These are phyloP conservation scores for Xenops minutus DNA, from an alignment of 2,797 vertebrate genomes.

Conservation along the genomic window DNA sequence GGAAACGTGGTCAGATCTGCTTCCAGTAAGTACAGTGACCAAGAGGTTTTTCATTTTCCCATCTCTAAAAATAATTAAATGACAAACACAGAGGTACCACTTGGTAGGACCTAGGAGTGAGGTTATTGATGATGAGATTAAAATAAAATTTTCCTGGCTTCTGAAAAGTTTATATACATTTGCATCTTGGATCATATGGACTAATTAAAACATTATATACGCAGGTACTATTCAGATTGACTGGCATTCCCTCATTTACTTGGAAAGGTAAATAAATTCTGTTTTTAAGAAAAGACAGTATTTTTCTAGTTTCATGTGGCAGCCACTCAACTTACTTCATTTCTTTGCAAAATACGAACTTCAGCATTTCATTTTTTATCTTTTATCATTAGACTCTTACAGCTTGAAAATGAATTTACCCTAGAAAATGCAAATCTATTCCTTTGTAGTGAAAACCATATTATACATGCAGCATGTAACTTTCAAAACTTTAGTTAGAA, in stretches of 20 bases:
- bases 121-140: not conserved
- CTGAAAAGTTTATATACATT: not conserved
- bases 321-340: conserved; percentile 54
- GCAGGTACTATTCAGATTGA: conserved; percentile 4
- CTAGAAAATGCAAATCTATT: conserved; percentile 62
- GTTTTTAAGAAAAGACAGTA: conserved; percentile 56
- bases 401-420: conserved; percentile 63
- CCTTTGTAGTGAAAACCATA: conserved; percentile 62
- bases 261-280: conserved; percentile 37
- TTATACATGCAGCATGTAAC: conserved; percentile 67
- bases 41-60: not conserved
- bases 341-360: conserved; percentile 52
- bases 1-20: not conserved
- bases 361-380: conserved; percentile 55
- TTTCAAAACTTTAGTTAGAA: conserved; percentile 74
- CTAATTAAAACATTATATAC: conserved; percentile 43
- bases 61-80: not conserved
- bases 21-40: not conserved
- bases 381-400: conserved; percentile 63
- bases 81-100: not conserved
- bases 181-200: not conserved
- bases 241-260: conserved; percentile 30
- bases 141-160: not conserved
- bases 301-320: conserved; percentile 64
- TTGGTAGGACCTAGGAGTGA: not conserved